Evolutionary conservation across 2,888 invertebrate species (phyloP), one percentile per base, ranked within the genome.

Genomic region (Sturmia bella): DNA sequence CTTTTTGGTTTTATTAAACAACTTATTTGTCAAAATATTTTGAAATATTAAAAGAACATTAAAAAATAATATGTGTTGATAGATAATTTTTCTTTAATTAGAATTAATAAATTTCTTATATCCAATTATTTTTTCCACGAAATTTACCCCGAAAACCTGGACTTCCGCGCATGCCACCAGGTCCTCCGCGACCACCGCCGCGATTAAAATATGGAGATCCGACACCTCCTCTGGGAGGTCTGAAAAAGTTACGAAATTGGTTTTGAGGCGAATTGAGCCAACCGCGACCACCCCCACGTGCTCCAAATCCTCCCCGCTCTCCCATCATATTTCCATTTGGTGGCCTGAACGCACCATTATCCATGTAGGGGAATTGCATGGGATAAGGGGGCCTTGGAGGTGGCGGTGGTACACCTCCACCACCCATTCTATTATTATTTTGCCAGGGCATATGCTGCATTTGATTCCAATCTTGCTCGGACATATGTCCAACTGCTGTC

Each of bases 91-190:
- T 56, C 11, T 75, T 4, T 24, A 12, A 24, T 52, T n/a, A n/a
- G n/a, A n/a, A n/a, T n/a, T n/a, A 32, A 37, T 27, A 17, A 17
- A 45, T 24, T 52, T 85, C 85, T 89, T 88, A 89, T 84, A 88
- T 87, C 89, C 89, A 89, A 81, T 88, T 85, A 85, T 87, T 88
- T 85, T 86, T 86, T 39, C 90, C 91, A 84, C 90, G 89, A 87
- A 90, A 90, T 82, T 88, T 89, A 66, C 88, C 89, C 59, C 90
- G 89, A 77, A 86, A 87, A 56, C 68, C 74, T 9, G 69, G 69
- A 48, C 78, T 54, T 24, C 80, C 85, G 24, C 84, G 80, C 69
- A 84, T 84, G 48, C 87, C 87, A n/a, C 85, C 87, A 32, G 86
- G 84, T 13, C 84, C 83, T 3, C 87, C 85, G 11, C 87, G 85